These are phyloP conservation scores for Elysia chlorotica DNA, from an alignment of 1,140 invertebrate genomes.

Conservation along the genomic window DNA sequence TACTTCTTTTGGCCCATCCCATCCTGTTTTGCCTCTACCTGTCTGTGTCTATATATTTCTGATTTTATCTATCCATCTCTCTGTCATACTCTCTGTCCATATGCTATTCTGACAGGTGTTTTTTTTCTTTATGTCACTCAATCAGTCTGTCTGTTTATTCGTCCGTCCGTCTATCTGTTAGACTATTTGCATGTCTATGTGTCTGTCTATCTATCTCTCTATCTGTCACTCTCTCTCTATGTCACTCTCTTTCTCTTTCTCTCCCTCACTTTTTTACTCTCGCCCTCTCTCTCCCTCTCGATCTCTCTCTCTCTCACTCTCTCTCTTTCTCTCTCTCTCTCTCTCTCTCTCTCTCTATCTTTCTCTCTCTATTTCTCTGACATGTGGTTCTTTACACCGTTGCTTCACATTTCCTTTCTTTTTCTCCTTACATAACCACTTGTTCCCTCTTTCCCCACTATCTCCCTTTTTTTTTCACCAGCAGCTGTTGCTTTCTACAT, in stretches of 20 bases:
- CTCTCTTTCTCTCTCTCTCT: neutral
- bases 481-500: neutral
- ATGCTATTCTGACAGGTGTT: no score
- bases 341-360: neutral
- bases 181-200: neutral
- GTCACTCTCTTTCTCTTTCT: neutral
- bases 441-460: neutral
- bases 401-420: no score
- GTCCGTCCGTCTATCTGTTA: neutral
- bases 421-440: neutral
- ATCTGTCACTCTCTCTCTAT: neutral
- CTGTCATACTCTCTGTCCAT: neutral
- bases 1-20: neutral
- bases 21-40: neutral
- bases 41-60: neutral
- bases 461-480: neutral
- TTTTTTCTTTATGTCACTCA: neutral
- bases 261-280: neutral
- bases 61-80: neutral
- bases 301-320: neutral
- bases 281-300: neutral
- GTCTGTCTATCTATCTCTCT: neutral
- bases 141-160: neutral
- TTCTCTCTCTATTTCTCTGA: neutral
- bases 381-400: no score